Evolutionary conservation across 2,888 invertebrate species (phyloP), one percentile per base, ranked within the genome.

Genomic region (Neoitamus cyanurus): DNA sequence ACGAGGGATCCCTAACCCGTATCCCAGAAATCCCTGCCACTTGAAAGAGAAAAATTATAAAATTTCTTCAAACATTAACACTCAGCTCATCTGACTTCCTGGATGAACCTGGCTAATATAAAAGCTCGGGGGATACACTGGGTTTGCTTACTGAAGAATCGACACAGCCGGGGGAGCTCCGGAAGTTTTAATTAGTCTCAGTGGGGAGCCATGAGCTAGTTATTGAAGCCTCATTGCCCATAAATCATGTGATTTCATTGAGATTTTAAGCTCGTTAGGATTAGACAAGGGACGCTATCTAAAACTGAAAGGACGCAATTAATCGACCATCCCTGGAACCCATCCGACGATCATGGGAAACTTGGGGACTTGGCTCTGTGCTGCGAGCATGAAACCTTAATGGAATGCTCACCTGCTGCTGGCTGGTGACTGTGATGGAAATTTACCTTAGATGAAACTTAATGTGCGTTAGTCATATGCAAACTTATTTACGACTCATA

Each of bases 211-310:
- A 58, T 25, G 58, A 20, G 58, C 58, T 42, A 42, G 15, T 58
- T 58, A 58, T 58, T 58, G 58, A 58, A 58, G 58, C 20, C 58
- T 58, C 58, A 58, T 58, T 58, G 58, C 58, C 58, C 58, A 58
- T 58, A 58, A 58, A 58, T 58, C 58, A 58, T 58, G 25, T 58
- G 58, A 58, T 58, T 58, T 58, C 58, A 58, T 25, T 25, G 58
- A 20, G 58, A 58, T 58, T 58, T 58, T 58, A 58, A 58, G 58
- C 58, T 58, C 58, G 58, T 58, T 58, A 58, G 58, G 58, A 20
- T 58, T 58, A 25, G 58, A 58, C 58, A 58, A 58, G 58, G 58
- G 25, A 25, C 6, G 15, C 20, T 25, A 25, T 58, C 58, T 15
- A 58, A 7, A 5, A 9, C 25, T 58, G 58, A 58, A 58, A 58